Conservation (phyloP, 1,140 invertebrate genomes). For the Papilio machaon region DNA sequence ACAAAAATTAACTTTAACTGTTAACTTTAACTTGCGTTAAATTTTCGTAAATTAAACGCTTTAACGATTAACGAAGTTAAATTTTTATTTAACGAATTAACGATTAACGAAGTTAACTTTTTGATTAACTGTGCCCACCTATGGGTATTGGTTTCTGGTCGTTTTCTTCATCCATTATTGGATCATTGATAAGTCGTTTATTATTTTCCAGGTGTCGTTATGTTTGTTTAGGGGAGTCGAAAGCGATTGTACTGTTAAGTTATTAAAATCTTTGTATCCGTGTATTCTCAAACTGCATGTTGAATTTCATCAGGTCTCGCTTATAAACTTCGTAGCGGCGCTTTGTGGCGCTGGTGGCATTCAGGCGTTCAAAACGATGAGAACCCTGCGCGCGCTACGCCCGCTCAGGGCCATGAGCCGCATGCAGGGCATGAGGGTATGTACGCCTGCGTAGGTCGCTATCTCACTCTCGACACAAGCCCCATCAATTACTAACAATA, state of each 20-base stretch:
- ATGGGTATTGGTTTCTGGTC: constrained; percentile 14
- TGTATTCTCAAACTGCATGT: constrained; percentile 60
- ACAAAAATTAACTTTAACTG: too few relatives aligned
- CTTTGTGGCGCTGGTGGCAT: constrained; percentile 96
- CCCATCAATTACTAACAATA: constrained; percentile 30
- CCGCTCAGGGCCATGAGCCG: constrained; percentile 97
- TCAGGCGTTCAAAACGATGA: constrained; percentile 99
- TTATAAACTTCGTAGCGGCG: constrained; percentile 98
- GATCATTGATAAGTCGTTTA: background rate
- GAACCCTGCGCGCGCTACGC: constrained; percentile 96
- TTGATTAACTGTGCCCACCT: too few relatives aligned
- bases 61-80: too few relatives aligned
- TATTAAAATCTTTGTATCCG: constrained; percentile 42
- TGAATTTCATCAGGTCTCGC: constrained; percentile 90
- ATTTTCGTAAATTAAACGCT: too few relatives aligned
- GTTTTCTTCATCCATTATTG: constrained; percentile 33
- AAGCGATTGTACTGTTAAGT: constrained; percentile 35
- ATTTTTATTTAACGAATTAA: too few relatives aligned
- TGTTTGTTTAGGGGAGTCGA: background rate
- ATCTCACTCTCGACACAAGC: constrained; percentile 55
- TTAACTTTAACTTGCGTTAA: too few relatives aligned
- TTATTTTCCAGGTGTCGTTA: constrained; percentile 24
- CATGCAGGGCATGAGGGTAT: constrained; percentile 99
- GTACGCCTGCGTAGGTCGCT: constrained; percentile 79
- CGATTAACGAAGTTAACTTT: too few relatives aligned